phyloP scores from a whole-genome alignment of 2,888 invertebrate genomes.

The Choreutis nemorana region DNA sequence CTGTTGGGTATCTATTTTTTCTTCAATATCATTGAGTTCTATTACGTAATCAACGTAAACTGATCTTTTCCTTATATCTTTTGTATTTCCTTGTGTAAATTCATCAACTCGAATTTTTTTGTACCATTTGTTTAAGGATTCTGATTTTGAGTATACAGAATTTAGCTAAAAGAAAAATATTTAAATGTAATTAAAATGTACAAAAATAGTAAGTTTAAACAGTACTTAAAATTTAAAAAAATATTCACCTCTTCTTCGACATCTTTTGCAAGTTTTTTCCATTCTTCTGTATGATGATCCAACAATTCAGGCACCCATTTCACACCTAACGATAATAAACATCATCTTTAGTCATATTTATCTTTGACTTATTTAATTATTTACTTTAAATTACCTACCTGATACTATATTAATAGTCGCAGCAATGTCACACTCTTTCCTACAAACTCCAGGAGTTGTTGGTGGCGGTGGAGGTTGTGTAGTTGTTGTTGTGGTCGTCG shows the following conservation, averaged over 20 bases:
- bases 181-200: constrained; percentile 1
- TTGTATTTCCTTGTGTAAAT: constrained; percentile 85
- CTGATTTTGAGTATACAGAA: constrained; percentile 80
- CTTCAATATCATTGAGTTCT: constrained; percentile 78
- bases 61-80: too few relatives aligned
- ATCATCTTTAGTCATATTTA: too few relatives aligned
- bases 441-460: constrained; percentile 83
- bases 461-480: constrained; percentile 76
- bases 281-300: constrained; percentile 87
- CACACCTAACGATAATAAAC: too few relatives aligned
- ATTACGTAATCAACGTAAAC: constrained; percentile 89
- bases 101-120: constrained; percentile 87
- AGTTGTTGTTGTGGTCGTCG: constrained; percentile 69
- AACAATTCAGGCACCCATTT: constrained; percentile 87
- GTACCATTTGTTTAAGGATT: constrained; percentile 80
- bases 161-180: constrained; percentile 71
- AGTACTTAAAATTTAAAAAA: not conserved
- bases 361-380: not conserved
- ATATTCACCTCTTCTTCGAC: constrained; percentile 76
- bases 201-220: not conserved
- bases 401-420: constrained; percentile 86
- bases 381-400: constrained; percentile 60
- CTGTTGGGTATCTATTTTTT: constrained; percentile 74
- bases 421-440: constrained; percentile 81
- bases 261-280: constrained; percentile 82